Evolutionary conservation across 2,888 invertebrate genomes (phyloP), one percentile per base, ranked within the genome.

Genomic region (Drosophila limbata): DNA sequence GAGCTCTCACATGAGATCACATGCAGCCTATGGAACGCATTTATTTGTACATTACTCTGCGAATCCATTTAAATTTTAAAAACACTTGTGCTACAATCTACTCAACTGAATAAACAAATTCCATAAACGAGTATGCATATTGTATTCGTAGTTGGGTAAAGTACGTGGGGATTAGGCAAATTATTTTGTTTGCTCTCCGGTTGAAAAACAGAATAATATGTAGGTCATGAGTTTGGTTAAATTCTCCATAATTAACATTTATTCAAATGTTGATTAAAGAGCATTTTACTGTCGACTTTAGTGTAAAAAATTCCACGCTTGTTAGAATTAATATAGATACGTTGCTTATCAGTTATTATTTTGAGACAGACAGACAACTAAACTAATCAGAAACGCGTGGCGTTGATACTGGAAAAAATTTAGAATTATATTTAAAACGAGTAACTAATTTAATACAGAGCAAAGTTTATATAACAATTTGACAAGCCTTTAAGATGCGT

Each of bases 291-390:
- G 21, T 56, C 33, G 44, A 15, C 21, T 35, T 10, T 15, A 0
- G 0, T 3, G 3, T 17, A 31, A 10, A 5, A 13, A 28, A 5
- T n/a, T 21, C 5, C 13, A 17, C 19, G 15, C 21, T 21, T 44
- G 31, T 33, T 44, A 25, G 21, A 35, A 25, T 35, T 45, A 15
- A 21, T 57, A 47, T 6, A 57, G 37, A 47, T 45, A 57, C 15
- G 13, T 35, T 37, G 17, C 45, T 47, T 47, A 57, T 57, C 57
- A 57, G 33, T 37, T 35, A 57, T 47, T 37, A 28, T 37, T n/a
- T 17, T 35, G 21, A 11, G 17, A n/a, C 17, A 57, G n/a, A 15
- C 11, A 15, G 25, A 17, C 35, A 45, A 25, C 15, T 28, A 31
- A 39, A 28, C 19, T 51, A 51, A 37, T 35, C 33, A 4, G 35